Evolutionary conservation across 2,888 invertebrate genomes (phyloP), one percentile per base, ranked within the genome.

Genomic region (Polia nebulosa): DNA sequence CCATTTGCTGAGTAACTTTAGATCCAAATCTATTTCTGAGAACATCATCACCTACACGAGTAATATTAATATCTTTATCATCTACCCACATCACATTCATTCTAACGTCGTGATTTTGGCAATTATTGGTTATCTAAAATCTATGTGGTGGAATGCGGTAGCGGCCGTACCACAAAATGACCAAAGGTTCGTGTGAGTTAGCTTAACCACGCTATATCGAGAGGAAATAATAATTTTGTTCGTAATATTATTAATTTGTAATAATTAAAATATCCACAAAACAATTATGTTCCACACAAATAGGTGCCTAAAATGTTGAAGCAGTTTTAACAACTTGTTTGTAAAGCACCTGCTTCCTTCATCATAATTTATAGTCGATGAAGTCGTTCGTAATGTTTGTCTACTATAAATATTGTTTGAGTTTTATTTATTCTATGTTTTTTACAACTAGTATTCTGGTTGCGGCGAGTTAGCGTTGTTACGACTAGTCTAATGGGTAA

Each of bases 311-410:
- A 73, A 65, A 75, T 59, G 69, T 80, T 65, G 47, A 49, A 70
- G 70, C 47, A 64, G 63, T 64, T 82, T 63, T 39, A 75, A 67
- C 80, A 68, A 82, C 68, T 68, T 66, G 76, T 80, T 75, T 63
- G 52, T 71, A 55, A 70, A 78, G 76, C 76, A 80, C 65, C 76
- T 80, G 82, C 65, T 80, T 80, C 80, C 80, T 79, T 63, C 76
- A 55, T 61, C 60, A 15, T 75, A 76, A 77, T 65, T 75, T 80
- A 77, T 77, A 58, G 58, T 41, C 58, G 45, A 75, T 68, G 63
- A 64, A 76, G 76, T 69, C 61, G 80, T 64, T 76, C 69, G 39
- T 76, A 41, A 49, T 78, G 76, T 78, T 76, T 80, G 63, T 76
- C 62, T 71, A 64, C 52, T 52, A 67, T 80, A 70, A 76, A 80